Percentiles rank a stretch among this genome's conserved stretches.
Evolutionary conservation across 2,797 vertebrate species (phyloP).

Genomic region (Hyperoplus lanceolatus): DNA sequence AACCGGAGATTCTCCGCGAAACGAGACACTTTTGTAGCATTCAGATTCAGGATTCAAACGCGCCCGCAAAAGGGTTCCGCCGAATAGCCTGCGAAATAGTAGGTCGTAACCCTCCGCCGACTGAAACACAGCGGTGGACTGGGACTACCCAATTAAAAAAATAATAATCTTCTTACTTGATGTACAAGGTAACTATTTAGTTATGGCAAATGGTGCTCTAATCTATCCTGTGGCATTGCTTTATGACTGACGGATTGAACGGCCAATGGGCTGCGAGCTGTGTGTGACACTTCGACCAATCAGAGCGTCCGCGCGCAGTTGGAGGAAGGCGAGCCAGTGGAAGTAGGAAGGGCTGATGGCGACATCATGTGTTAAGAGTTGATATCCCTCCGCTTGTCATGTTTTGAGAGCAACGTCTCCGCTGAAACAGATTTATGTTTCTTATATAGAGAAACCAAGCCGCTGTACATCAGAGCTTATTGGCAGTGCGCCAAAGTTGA

Average conservation of each 20-base stretch:
- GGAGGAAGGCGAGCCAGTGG: conserved; percentile 68
- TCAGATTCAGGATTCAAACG: conserved; percentile 7
- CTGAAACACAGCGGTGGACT: conserved; percentile 44
- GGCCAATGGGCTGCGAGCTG: conserved; percentile 69
- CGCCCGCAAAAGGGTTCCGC: conserved; percentile 5
- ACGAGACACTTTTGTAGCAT: conserved; percentile 55
- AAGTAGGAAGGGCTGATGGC: conserved; percentile 79
- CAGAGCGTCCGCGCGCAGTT: conserved; percentile 51
- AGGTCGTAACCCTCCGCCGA: conserved; percentile 39
- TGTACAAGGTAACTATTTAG: conserved; percentile 85
- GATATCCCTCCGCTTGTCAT: conserved; percentile 84
- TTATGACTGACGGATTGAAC: conserved; percentile 71
- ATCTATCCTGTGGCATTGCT: conserved; percentile 83
- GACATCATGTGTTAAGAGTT: conserved; percentile 79
- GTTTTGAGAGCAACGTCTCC: conserved; percentile 48
- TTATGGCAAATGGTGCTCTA: conserved; percentile 86
- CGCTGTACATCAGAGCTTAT: neutral
- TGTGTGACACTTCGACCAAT: conserved; percentile 71
- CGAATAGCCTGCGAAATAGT: neutral
- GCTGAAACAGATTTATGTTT: conserved; percentile 14
- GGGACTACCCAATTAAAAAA: conserved; percentile 57
- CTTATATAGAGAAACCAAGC: neutral
- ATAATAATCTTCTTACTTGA: conserved; percentile 68
- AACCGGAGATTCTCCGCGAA: conserved; percentile 48
- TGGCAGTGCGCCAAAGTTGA: neutral